Evolutionary conservation across 2,888 invertebrate species (phyloP).

Genomic region (Lithosia quadra): DNA sequence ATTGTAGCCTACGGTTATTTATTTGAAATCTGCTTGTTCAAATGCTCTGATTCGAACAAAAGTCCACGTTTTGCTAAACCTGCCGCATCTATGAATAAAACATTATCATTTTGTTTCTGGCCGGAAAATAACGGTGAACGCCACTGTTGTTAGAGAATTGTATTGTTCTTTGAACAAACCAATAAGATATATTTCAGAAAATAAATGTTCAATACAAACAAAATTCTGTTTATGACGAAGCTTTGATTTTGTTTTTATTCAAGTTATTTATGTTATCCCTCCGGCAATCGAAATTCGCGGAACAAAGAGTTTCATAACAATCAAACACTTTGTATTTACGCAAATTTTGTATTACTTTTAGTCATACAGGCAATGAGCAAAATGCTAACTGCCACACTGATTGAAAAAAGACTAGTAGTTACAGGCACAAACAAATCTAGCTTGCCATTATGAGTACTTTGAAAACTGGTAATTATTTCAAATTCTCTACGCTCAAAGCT

Average conservation of each 20-base stretch:
- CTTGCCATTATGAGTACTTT: background rate
- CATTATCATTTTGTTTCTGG: conserved; percentile 22
- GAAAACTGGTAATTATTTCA: too few species aligned
- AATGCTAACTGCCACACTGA: background rate
- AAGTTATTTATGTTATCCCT: background rate
- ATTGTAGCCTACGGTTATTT: conserved; percentile 15
- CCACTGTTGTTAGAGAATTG: conserved; percentile 21
- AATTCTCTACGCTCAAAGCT: too few species aligned
- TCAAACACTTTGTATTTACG: background rate
- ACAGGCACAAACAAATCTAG: background rate
- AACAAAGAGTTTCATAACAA: background rate
- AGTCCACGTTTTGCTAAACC: conserved; percentile 17
- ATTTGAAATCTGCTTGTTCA: conserved; percentile 31
- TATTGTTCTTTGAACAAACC: conserved; percentile 21
- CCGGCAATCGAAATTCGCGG: background rate
- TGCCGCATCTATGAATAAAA: conserved; percentile 23
- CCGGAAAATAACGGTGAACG: conserved; percentile 19
- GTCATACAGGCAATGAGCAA: background rate
- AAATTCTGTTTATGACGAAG: conserved; percentile 8
- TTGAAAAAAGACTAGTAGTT: background rate
- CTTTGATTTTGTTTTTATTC: background rate
- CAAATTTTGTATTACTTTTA: background rate
- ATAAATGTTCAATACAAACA: conserved; percentile 7
- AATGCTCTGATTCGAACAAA: conserved; percentile 22
- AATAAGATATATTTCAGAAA: conserved; percentile 15